Base-by-base conservation (phyloP, 1,140 invertebrate species). In the Fragariocoptes setiger region DNA sequence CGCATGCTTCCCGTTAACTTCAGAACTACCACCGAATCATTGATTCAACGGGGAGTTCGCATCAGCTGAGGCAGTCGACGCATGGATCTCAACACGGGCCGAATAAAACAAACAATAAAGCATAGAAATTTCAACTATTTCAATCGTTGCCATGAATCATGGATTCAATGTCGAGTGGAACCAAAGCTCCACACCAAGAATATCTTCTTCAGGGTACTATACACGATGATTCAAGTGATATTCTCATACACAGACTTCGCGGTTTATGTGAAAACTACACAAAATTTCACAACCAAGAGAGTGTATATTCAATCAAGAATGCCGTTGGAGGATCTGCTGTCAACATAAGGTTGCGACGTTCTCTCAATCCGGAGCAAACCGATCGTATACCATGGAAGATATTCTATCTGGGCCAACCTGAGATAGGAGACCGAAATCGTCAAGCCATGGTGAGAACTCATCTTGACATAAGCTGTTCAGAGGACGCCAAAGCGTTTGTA, bases 261-360 rank as follows among this genome's bases (percentile, higher is more conserved):
- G 83, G 85, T 2, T 62, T 90, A 0, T 90, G 83, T 58, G 85
- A 92, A 49, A 86, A 88, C 63, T 74, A 80, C 4, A 82, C 90
- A 61, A 70, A 70, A 1, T 94, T 90, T 54, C 68, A 80, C 53
- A 82, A 90, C 60, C 74, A 83, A 48, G 63, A 65, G 47, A 54
- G 60, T 49, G 59, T 62, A 19, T 64, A 56, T 42, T 47, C 51
- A 35, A 51, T 62, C 19, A 51, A 59, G 60, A 52, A 49, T 56
- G 49, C 19, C 37, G 14, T 16, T 41, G 15, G 19, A 18, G 17
- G 22, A n/a, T 35, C 21, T 13, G 18, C 3, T 42, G 13, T 19
- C 17, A 16, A 44, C 13, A n/a, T 47, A 25, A 12, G 46, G 13
- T 31, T 47, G 0, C 45, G 55, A 36, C 50, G 51, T 45, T 49